These are phyloP conservation scores for Procavia capensis DNA, from an alignment of 2,113 vertebrate genomes.

Conservation along the genomic window DNA sequence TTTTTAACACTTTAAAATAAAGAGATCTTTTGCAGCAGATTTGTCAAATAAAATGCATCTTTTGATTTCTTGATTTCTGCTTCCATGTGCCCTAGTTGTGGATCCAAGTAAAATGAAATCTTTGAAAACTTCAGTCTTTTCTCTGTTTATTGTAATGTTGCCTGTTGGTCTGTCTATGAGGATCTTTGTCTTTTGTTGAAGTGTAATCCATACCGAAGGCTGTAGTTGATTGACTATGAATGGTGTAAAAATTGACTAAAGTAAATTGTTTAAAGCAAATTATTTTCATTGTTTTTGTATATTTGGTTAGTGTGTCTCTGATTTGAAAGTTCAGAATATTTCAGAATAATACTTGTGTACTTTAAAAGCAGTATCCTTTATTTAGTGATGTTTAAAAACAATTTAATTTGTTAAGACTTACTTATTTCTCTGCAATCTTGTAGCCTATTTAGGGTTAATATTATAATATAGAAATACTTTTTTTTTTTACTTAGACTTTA, in stretches of 20 bases:
- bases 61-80: too few relatives aligned
- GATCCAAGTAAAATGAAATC: too few relatives aligned
- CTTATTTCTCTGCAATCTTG: background rate
- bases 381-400: background rate
- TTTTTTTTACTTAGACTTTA: background rate
- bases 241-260: background rate
- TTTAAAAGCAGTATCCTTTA: background rate
- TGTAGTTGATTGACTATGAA: background rate
- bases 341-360: background rate
- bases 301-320: background rate
- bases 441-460: background rate
- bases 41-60: too few relatives aligned
- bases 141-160: too few relatives aligned
- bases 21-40: too few relatives aligned
- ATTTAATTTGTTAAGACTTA: background rate
- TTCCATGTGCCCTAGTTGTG: too few relatives aligned
- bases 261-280: background rate
- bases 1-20: too few relatives aligned
- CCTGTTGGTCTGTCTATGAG: too few relatives aligned
- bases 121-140: too few relatives aligned
- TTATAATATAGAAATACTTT: background rate
- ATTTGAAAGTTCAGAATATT: constrained; percentile 5
- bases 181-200: too few relatives aligned
- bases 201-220: too few relatives aligned
- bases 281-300: constrained; percentile 42